phyloP scores from a whole-genome alignment of 2,113 vertebrate species.

The Myotis yumanensis region DNA sequence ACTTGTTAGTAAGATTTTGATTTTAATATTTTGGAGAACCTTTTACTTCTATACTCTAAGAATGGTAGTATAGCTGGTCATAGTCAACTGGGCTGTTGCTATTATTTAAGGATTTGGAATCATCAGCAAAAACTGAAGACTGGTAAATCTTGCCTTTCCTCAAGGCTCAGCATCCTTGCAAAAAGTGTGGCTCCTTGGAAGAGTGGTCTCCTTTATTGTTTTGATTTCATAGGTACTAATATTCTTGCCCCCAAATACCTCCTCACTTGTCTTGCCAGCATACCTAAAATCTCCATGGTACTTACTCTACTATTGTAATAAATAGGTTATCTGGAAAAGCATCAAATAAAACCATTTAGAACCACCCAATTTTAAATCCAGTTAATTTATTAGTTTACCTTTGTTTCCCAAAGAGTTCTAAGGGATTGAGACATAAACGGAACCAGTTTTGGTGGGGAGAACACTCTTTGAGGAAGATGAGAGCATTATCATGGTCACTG shows the following conservation, averaged over 20 bases:
- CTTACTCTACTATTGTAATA: not conserved
- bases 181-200: not conserved
- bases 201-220: not conserved
- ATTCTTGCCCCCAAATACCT: not conserved
- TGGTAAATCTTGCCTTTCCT: not conserved
- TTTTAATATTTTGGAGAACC: not conserved
- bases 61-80: not conserved
- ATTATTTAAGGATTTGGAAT: not conserved
- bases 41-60: not conserved
- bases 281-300: not conserved
- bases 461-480: not conserved
- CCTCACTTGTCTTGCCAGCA: not conserved
- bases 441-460: not conserved
- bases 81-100: not conserved
- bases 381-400: not conserved
- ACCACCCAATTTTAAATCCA: not conserved
- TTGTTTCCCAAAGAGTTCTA: not conserved
- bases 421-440: not conserved
- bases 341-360: not conserved
- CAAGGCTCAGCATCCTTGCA: not conserved
- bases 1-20: not conserved
- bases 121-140: not conserved
- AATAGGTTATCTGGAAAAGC: not conserved
- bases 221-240: not conserved
- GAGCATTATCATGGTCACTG: not conserved